Evolutionary conservation across 2,888 invertebrate genomes (phyloP), one percentile per base, ranked within the genome.

Genomic region (Lasioglossum lativentre): DNA sequence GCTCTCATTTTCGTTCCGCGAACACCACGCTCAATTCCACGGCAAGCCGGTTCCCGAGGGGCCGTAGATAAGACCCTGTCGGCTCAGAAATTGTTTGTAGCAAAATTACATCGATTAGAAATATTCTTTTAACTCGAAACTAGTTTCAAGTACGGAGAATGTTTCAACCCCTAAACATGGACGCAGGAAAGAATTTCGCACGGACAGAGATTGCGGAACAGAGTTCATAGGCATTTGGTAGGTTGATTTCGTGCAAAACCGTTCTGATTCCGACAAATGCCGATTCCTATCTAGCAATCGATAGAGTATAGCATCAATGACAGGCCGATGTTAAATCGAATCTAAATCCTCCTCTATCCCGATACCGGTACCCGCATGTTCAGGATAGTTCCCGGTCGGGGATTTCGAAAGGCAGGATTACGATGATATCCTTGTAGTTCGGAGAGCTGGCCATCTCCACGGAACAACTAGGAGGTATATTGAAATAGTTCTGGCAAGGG

Each of bases 331-430:
- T 75, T 78, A 68, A 78, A 87, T 86, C 86, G 83, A 78, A 86
- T 66, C 78, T 73, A 83, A 86, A 83, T 83, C 80, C 87, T 27
- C 19, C 23, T 78, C 71, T 81, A 87, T 81, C 79, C 52, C 12
- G 77, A 30, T 77, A 59, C 74, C 38, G 77, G 73, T 59, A 56
- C 82, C 82, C 86, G 81, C 80, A 86, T 83, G 70, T 86, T 71
- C 76, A 34, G 56, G 73, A 70, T 82, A 82, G 71, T 78, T 81
- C 40, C 52, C 30, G 66, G 34, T 40, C 19, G 30, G 71, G 42
- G 83, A 83, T 83, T 71, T 47, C 34, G 45, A 75, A 78, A 70
- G 73, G 52, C 40, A 68, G 73, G 76, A 83, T 87, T 83, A 75
- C 56, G 56, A 66, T 30, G 76, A 83, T 83, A 75, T 68, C 42